Evolutionary conservation across 2,888 invertebrate species (phyloP).

Genomic region (Chironomus riparius): DNA sequence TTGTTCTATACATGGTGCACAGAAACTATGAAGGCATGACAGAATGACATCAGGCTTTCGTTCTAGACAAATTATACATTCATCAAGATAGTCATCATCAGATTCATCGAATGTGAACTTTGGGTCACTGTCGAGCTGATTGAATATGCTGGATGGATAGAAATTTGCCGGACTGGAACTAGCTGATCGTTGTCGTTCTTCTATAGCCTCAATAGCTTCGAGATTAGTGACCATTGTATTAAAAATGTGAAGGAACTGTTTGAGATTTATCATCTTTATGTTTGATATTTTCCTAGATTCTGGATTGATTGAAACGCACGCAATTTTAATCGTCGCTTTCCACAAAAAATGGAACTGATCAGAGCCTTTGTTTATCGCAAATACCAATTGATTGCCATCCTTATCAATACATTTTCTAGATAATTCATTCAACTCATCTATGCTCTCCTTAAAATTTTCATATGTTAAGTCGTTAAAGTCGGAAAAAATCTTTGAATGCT

Average conservation of each 20-base stretch:
- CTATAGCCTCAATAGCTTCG: constrained; percentile 36
- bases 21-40: constrained; percentile 62
- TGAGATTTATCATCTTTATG: constrained; percentile 51
- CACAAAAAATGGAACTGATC: constrained; percentile 56
- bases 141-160: background rate
- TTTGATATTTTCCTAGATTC: constrained; percentile 47
- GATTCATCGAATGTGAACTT: constrained; percentile 22
- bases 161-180: background rate
- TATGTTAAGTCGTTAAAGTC: constrained; percentile 45
- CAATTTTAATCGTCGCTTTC: constrained; percentile 59
- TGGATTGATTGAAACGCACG: constrained; percentile 52
- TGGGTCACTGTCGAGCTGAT: constrained; percentile 3
- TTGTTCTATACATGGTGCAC: constrained; percentile 60
- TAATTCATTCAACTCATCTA: constrained; percentile 54
- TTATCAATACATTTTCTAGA: constrained; percentile 51
- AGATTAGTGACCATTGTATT: constrained; percentile 47
- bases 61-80: constrained; percentile 67
- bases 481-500: constrained; percentile 41
- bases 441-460: constrained; percentile 49
- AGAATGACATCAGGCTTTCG: constrained; percentile 56
- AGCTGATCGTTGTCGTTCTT: constrained; percentile 32
- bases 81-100: constrained; percentile 41
- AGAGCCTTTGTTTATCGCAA: constrained; percentile 55
- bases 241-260: constrained; percentile 55
- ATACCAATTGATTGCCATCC: constrained; percentile 53